A percentile compares a stretch with the other conserved stretches of the same genome.
phyloP scores from a whole-genome alignment of 2,888 invertebrate genomes.

The Unio delphinus region DNA sequence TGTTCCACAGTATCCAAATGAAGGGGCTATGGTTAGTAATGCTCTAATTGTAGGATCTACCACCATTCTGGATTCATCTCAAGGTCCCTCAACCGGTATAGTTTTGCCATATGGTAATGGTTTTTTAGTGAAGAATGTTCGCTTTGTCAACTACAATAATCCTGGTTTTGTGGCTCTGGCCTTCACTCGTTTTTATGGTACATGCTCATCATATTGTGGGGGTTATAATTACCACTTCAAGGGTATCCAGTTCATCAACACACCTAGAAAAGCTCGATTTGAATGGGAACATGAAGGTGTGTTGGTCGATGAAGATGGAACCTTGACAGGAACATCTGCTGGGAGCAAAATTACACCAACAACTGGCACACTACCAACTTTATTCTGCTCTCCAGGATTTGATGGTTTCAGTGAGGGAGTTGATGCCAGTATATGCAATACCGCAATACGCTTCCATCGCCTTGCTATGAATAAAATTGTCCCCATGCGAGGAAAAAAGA shows the following conservation, averaged over 20 bases:
- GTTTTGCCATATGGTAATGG: constrained; percentile 60
- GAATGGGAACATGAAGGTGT: constrained; percentile 53
- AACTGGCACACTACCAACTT: constrained; percentile 41
- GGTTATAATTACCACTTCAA: constrained; percentile 50
- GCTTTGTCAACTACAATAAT: constrained; percentile 35
- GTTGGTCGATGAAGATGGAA: constrained; percentile 60
- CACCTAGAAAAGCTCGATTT: constrained; percentile 40
- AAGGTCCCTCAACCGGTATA: constrained; percentile 48
- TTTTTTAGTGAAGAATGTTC: constrained; percentile 40
- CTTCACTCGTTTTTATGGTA: constrained; percentile 52
- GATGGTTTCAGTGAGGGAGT: constrained; percentile 22
- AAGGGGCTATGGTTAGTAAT: constrained; percentile 26
- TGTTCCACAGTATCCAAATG: constrained; percentile 20
- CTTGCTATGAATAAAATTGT: constrained; percentile 58
- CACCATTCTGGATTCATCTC: constrained; percentile 16
- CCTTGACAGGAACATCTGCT: constrained; percentile 45
- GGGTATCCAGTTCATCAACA: constrained; percentile 44
- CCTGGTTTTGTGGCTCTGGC: constrained; percentile 34
- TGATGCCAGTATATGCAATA: constrained; percentile 46
- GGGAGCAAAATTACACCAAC: constrained; percentile 42
- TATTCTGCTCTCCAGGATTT: constrained; percentile 22
- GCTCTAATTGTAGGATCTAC: constrained; percentile 34
- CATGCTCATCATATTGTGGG: constrained; percentile 47
- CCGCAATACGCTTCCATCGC: constrained; percentile 50
- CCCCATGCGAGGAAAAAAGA: constrained; percentile 55